These are phyloP conservation scores for Beris morrisii DNA, from an alignment of 2,888 invertebrate genomes.

Conservation along the genomic window DNA sequence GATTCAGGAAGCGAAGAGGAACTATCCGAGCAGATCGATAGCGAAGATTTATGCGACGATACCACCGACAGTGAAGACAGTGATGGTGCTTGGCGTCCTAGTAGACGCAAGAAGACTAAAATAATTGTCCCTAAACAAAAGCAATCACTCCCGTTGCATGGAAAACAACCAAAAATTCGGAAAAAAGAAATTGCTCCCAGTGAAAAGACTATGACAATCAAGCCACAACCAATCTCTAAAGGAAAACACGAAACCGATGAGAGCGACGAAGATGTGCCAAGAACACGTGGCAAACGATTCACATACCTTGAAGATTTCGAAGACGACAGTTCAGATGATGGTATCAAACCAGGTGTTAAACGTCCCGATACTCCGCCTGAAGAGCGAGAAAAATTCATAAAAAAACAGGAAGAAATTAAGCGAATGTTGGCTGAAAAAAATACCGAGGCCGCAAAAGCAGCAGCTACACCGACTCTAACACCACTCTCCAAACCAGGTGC, in stretches of 20 bases:
- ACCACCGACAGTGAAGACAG: conserved; percentile 52
- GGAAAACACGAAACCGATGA: conserved; percentile 44
- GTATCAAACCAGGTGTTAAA: conserved; percentile 55
- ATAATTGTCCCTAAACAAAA: conserved; percentile 45
- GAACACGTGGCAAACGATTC: conserved; percentile 53
- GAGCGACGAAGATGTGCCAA: conserved; percentile 44
- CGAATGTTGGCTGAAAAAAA: conserved; percentile 56
- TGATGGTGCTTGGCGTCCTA: conserved; percentile 54
- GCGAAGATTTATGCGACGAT: conserved; percentile 56
- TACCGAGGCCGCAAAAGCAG: conserved; percentile 53
- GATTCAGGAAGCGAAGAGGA: conserved; percentile 61
- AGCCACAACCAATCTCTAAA: conserved; percentile 61
- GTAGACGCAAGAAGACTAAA: conserved; percentile 50
- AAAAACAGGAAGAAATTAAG: conserved; percentile 56
- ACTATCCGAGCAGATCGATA: conserved; percentile 53
- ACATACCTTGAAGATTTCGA: conserved; percentile 55
- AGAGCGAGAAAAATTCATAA: conserved; percentile 55
- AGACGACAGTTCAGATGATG: conserved; percentile 54
- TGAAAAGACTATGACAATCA: conserved; percentile 35
- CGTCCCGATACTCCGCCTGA: conserved; percentile 57
- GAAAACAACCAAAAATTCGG: conserved; percentile 55
- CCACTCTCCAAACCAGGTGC: conserved; percentile 42
- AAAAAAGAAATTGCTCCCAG: conserved; percentile 18
- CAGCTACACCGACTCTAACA: conserved; percentile 46
- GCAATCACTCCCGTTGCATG: conserved; percentile 36